Conservation (phyloP, 2,113 vertebrate species). For the Aegypius monachus region DNA sequence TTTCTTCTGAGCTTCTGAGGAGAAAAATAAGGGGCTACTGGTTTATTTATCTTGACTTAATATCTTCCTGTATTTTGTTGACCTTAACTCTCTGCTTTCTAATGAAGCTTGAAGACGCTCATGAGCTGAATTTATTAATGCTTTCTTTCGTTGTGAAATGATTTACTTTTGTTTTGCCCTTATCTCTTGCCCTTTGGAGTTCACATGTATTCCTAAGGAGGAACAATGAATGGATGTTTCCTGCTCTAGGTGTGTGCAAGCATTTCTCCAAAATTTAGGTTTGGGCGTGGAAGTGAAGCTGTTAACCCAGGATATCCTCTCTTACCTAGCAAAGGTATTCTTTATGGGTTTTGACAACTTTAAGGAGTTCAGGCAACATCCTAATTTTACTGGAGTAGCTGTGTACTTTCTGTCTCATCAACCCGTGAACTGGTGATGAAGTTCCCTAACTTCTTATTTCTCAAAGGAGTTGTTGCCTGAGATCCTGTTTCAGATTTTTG, state of each 20-base stretch:
- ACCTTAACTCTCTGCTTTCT: conserved; percentile 17
- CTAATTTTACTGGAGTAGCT: neutral
- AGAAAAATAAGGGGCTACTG: neutral
- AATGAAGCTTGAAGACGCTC: neutral
- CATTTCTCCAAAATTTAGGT: neutral
- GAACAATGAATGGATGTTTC: conserved; percentile 20
- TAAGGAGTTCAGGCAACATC: neutral
- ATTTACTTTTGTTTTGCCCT: conserved; percentile 32
- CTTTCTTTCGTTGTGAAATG: conserved; percentile 9
- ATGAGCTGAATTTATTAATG: conserved; percentile 3
- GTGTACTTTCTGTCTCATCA: neutral
- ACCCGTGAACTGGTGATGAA: neutral
- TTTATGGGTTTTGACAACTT: neutral
- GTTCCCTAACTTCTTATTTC: neutral
- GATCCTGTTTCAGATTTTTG: neutral
- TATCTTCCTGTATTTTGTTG: conserved; percentile 52
- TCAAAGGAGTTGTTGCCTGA: neutral
- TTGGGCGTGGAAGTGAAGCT: neutral
- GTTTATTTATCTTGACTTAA: conserved; percentile 34
- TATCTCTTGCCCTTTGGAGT: conserved; percentile 29
- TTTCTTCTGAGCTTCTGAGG: neutral
- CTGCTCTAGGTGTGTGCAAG: neutral
- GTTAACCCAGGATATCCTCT: neutral
- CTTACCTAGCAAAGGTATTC: neutral
- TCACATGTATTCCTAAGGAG: conserved; percentile 12